Evolutionary conservation across 2,113 vertebrate genomes (phyloP), one percentile per base, ranked within the genome.

Genomic region (Butastur rufipennis): DNA sequence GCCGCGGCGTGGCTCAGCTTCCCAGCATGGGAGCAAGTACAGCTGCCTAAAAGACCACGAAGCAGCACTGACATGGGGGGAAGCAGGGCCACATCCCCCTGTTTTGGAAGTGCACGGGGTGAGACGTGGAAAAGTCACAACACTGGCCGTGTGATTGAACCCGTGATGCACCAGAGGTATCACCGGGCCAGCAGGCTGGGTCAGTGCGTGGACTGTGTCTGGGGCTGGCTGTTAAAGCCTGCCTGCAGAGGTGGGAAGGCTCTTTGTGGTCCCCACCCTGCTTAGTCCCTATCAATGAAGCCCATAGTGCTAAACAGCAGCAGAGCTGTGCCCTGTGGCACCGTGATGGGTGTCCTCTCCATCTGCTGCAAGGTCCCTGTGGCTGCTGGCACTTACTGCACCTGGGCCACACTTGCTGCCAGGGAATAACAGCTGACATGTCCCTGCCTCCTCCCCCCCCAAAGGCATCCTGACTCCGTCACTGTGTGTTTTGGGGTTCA

Each of bases 401-500:
- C 50, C 63, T 66, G 63, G 32, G n/a, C 61, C 1, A 4, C 0
- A 0, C 58, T 66, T 71, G 56, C 61, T 55, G 85, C 31, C 3
- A 3, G 47, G 40, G n/a, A 59, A 26, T 5, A 62, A 27, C 53
- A 74, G 36, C 36, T 82, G 50, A 50, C 0, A 0, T 38, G 29
- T n/a, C 45, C 29, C 56, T 79, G 29, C 42, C 50, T 53, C 66
- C 68, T 74, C 67, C 53, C 2, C 20, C 34, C 53, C 5, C 10
- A 29, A 70, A 84, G 73, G 29, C 22, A 43, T 34, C 40, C 62
- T 10, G 58, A 74, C 73, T 94, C 97, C 34, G n/a, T 97, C 88
- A 93, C 93, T 34, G 92, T 21, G 1, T 97, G 97, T 78, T 91
- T 97, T 18, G 98, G 97, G 38, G 31, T 97, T 90, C 97, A 96